phyloP scores from a whole-genome alignment of 1,140 invertebrate species.

The Procambarus virginalis region DNA sequence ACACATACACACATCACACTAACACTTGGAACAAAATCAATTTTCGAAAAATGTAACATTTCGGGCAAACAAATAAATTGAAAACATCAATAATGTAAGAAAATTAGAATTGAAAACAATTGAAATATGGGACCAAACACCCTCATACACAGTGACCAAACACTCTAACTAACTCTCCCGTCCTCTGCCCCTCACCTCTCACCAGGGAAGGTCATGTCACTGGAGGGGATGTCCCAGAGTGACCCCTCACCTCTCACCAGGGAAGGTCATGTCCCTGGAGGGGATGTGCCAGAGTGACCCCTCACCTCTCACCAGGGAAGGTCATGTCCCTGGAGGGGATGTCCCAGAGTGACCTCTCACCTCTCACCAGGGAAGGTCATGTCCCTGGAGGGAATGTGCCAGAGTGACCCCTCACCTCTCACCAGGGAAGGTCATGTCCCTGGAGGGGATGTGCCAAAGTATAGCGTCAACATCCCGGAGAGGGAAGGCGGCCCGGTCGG shows the following conservation, averaged over 20 bases:
- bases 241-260: neutral
- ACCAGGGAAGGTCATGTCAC: neutral
- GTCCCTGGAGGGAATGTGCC: conserved; percentile 16
- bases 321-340: neutral
- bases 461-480: conserved; percentile 33
- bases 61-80: no score
- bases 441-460: conserved; percentile 14
- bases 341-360: conserved; percentile 23
- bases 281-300: conserved; percentile 21
- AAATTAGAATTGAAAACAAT: no score
- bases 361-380: neutral
- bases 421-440: neutral
- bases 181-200: no score
- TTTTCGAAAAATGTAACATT: no score
- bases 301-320: neutral
- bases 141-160: no score
- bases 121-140: no score
- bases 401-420: neutral
- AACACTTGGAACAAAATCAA: no score
- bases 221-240: conserved; percentile 13
- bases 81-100: no score
- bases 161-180: no score
- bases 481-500: conserved; percentile 12
- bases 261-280: conserved; percentile 6
- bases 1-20: no score